Evolutionary conservation across 2,888 invertebrate genomes (phyloP).

Genomic region (Galerucella pusilla): DNA sequence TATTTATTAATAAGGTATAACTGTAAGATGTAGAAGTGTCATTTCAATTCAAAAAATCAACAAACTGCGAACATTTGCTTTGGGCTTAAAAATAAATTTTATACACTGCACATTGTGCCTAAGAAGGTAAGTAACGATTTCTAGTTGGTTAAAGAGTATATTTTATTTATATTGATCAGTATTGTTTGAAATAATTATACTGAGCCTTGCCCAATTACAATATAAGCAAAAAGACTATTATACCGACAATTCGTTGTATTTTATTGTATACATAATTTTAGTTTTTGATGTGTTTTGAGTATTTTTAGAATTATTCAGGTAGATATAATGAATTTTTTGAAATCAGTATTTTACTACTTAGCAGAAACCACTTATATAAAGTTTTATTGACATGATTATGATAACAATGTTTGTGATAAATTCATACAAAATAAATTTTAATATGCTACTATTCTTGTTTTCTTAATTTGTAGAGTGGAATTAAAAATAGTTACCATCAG

Average conservation of each 20-base stretch:
- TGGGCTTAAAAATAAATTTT: too few relatives aligned
- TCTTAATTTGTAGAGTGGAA: not conserved
- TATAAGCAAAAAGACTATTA: constrained; percentile 1
- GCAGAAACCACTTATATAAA: not conserved
- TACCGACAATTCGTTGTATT: not conserved
- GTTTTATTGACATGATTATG: not conserved
- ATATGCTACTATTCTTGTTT: constrained; percentile 1
- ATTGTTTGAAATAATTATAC: too few relatives aligned
- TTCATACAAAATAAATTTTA: constrained; percentile 22
- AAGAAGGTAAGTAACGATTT: too few relatives aligned
- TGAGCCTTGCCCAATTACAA: not conserved
- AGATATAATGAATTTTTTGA: not conserved
- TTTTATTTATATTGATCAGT: too few relatives aligned
- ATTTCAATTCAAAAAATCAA: too few relatives aligned
- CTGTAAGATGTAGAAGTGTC: too few relatives aligned
- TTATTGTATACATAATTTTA: not conserved
- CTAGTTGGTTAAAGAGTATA: too few relatives aligned
- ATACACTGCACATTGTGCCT: too few relatives aligned
- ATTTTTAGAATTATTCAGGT: not conserved
- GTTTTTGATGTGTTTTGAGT: not conserved
- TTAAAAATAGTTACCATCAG: too few relatives aligned
- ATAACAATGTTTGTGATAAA: constrained; percentile 22
- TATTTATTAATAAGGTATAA: too few relatives aligned
- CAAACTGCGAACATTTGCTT: too few relatives aligned
- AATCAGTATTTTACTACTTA: constrained; percentile 19